These are phyloP conservation scores for Numenius arquata DNA, from an alignment of 2,113 vertebrate genomes.

Conservation along the genomic window DNA sequence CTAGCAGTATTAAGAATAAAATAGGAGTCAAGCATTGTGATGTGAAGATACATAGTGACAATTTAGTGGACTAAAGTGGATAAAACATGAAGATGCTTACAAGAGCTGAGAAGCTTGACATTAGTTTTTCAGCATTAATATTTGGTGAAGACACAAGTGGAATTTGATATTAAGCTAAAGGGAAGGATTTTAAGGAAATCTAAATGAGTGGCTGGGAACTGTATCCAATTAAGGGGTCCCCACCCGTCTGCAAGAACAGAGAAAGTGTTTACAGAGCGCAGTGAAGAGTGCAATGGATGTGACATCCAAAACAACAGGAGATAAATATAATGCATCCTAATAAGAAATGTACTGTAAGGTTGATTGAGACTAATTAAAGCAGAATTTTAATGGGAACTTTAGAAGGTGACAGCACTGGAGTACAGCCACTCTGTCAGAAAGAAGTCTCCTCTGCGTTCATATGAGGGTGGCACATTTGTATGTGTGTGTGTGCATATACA, in stretches of 20 bases:
- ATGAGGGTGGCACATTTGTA: fast-evolving
- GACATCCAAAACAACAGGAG: background rate
- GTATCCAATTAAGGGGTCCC: background rate
- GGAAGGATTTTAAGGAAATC: background rate
- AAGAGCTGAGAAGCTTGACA: background rate
- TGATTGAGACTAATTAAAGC: background rate
- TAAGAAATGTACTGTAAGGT: background rate
- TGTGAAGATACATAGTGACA: background rate
- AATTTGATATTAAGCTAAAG: background rate
- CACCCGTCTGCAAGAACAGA: background rate
- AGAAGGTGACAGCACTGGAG: background rate
- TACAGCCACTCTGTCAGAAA: background rate
- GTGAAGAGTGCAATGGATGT: background rate
- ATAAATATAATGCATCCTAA: background rate
- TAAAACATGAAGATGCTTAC: background rate
- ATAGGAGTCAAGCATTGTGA: background rate
- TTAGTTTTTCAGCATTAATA: background rate
- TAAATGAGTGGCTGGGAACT: background rate
- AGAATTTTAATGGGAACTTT: background rate
- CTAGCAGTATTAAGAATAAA: background rate
- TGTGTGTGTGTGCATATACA: too few relatives aligned
- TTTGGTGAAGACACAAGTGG: background rate
- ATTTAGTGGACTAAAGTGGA: background rate
- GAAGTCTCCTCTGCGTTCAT: fast-evolving
- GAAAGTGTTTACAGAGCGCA: background rate